Evolutionary conservation across 2,888 invertebrate species (phyloP), one percentile per base, ranked within the genome.

Genomic region (Xylota sylvarum): DNA sequence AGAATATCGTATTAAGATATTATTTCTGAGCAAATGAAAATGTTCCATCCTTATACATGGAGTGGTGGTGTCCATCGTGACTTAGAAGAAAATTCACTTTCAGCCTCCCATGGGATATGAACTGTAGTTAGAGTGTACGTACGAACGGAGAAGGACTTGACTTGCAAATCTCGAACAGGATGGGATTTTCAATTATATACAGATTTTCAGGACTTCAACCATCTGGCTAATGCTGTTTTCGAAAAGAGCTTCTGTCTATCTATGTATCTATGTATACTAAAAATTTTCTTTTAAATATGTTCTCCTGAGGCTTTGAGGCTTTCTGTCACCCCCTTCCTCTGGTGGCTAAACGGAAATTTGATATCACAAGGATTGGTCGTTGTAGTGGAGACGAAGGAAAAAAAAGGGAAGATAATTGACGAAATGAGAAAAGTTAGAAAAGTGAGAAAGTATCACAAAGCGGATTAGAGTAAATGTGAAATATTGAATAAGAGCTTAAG

Each of bases 1-100:
- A 74, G 74, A n/a, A 74, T 80, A 80, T 84, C 84, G 80, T 84
- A 84, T 84, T 84, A 84, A 64, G 69, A 80, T 84, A 80, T 84
- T 80, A 84, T 84, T 80, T 74, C 7, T 50, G 37, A 56, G 60
- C 23, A 84, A 67, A 69, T 69, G 62, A 79, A 73, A 64, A 58
- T 67, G 52, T 46, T 52, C 17, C 35, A 37, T 55, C 40, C 30
- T 19, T 4, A 14, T 9, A 12, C 1, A 19, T 9, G 23, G 19
- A 55, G 32, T 35, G 23, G 23, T 23, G 23, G 30, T 35, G 46
- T 48, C 52, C 37, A 50, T 70, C 32, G 35, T 40, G 30, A 35
- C 46, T 62, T 17, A 35, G 19, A 19, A 4, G 17, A 32, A 19
- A 35, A 30, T 46, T 30, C 19, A 56, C 12, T 58, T 27, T 43